Percentiles rank a stretch among this genome's conserved stretches.
Conservation (phyloP, 1,140 invertebrate species). For the Popillia japonica region DNA sequence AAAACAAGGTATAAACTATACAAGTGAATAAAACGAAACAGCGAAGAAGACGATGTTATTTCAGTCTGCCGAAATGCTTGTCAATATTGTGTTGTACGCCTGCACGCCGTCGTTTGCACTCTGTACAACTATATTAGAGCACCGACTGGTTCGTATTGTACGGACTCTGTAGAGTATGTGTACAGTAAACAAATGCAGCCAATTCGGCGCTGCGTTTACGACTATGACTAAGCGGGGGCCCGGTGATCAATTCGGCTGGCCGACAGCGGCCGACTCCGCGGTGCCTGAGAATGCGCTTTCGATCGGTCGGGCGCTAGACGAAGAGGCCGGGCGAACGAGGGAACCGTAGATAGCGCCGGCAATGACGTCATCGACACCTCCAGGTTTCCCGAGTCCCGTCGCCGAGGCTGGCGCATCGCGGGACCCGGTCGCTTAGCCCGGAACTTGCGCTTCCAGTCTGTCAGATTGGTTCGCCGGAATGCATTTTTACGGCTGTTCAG, state of each 20-base stretch:
- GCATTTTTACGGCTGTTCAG: background rate
- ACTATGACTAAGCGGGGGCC: constrained; percentile 36
- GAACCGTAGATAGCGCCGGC: constrained; percentile 1
- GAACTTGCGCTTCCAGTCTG: background rate
- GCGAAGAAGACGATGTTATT: background rate
- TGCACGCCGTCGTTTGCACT: too few relatives aligned
- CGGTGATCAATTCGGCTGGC: constrained; percentile 34
- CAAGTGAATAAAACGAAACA: background rate
- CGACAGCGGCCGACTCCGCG: constrained; percentile 13
- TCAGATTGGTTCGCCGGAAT: background rate
- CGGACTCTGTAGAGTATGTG: background rate
- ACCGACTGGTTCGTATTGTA: background rate
- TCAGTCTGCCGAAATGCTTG: background rate
- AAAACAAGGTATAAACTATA: background rate
- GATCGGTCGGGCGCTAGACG: constrained; percentile 35
- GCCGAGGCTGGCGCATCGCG: background rate
- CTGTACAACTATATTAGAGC: too few relatives aligned
- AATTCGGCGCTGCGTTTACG: constrained; percentile 37
- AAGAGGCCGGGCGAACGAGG: constrained; percentile 9
- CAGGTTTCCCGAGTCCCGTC: background rate
- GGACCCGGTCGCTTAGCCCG: background rate
- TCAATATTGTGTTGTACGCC: background rate
- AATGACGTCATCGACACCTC: constrained; percentile 38
- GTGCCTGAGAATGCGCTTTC: constrained; percentile 38
- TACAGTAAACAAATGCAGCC: constrained; percentile 37